Evolutionary conservation across 2,113 vertebrate species (phyloP), one percentile per base, ranked within the genome.

Genomic region (Esox niger): DNA sequence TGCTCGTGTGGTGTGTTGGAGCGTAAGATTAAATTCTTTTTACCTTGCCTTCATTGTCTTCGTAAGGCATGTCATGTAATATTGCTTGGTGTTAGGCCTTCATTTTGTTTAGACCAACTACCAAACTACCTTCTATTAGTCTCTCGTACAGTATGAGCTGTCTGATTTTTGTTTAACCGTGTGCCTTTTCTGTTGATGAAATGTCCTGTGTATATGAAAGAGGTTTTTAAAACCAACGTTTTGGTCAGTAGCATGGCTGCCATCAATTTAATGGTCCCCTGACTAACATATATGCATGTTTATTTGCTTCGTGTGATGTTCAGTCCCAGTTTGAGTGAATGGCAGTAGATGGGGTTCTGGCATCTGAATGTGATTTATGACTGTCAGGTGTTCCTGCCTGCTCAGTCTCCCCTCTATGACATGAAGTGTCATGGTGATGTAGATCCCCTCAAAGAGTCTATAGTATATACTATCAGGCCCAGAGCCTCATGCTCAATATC

Each of bases 1-100:
- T 49, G 88, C 90, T 86, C 90, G 89, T 20, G 93, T 93, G 77
- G 88, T 91, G 0, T 96, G 94, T 90, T 92, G 89, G 91, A 94
- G 92, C 61, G 91, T 95, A 95, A 97, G 92, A 88, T 82, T 90
- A 71, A 57, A 77, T 87, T 89, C 77, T 60, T 74, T 46, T 35
- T 70, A 58, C 64, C 63, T 3, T 57, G 25, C 66, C n/a, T n/a
- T n/a, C n/a, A n/a, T 72, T 32, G 46, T 68, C 15, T 56, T 23
- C 67, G 15, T 52, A n/a, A 52, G 47, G n/a, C 21, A 38, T 23
- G 3, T 21, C 15, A 17, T 21, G 6, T 8, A 52, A 29, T 59
- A 13, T 15, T 59, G 29, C 57, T 59, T 59, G 27, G 57, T 29
- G 27, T 27, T 57, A 13, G 4, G 27, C 20, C 23, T 59, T n/a